A percentile compares a stretch with the other conserved stretches of the same genome.
Evolutionary conservation across 1,140 invertebrate species (phyloP).

Genomic region (Pygmarrhopalites habei): DNA sequence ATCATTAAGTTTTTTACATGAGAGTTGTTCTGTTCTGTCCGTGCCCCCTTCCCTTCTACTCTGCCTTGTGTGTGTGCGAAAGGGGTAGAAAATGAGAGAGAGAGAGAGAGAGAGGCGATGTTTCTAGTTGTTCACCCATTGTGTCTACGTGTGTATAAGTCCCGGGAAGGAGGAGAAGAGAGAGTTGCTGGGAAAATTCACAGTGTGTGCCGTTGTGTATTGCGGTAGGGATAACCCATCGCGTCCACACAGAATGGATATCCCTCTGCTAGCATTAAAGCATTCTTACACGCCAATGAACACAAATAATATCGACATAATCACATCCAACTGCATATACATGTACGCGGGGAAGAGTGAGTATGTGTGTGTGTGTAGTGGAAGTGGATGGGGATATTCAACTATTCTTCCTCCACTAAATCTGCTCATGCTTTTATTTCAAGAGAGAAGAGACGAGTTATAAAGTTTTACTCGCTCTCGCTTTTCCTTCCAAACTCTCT

Average conservation of each 20-base stretch:
- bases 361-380: too few species aligned
- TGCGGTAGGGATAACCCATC: constrained; percentile 26
- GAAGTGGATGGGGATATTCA: constrained; percentile 21
- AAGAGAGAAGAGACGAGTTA: neutral
- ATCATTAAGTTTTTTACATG: constrained; percentile 14
- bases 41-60: constrained; percentile 10
- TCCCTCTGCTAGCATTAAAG: constrained; percentile 38
- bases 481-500: neutral
- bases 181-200: constrained; percentile 26
- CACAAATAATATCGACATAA: constrained; percentile 41
- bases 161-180: neutral
- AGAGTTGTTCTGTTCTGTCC: too few species aligned
- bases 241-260: constrained; percentile 27
- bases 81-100: constrained; percentile 21
- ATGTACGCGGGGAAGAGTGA: too few species aligned
- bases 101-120: constrained; percentile 8
- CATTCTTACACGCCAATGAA: constrained; percentile 40
- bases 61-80: constrained; percentile 19
- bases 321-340: constrained; percentile 32
- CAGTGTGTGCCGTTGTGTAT: constrained; percentile 24
- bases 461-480: neutral
- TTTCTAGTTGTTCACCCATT: constrained; percentile 7
- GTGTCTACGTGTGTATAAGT: constrained; percentile 11
- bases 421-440: constrained; percentile 13
- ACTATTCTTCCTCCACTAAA: constrained; percentile 14